Evolutionary conservation across 2,797 vertebrate genomes (phyloP).

Genomic region (Onychomys torridus): DNA sequence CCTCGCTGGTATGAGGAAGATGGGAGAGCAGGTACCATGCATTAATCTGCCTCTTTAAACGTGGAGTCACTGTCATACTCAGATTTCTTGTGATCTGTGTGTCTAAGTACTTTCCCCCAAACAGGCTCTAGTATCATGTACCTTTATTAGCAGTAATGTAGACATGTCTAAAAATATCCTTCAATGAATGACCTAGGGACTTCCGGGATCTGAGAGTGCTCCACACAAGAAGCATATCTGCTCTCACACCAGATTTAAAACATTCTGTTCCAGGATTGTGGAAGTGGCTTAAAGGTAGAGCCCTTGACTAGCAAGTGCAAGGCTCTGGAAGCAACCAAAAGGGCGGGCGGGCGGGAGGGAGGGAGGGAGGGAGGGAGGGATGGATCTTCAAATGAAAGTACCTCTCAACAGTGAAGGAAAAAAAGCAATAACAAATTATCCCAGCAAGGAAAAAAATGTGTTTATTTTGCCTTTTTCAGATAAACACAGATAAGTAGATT

Average conservation of each 20-base stretch:
- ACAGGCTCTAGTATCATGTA: too few species aligned
- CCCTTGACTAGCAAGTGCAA: neutral
- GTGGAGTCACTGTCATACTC: neutral
- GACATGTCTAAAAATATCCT: neutral
- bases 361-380: neutral
- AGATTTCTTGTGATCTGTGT: neutral
- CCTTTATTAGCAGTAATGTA: neutral
- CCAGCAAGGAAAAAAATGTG: neutral
- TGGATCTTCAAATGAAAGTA: neutral
- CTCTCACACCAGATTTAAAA: neutral
- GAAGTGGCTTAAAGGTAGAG: neutral
- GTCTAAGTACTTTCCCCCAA: neutral
- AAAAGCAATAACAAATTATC: neutral
- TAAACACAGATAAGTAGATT: neutral
- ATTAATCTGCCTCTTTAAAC: neutral
- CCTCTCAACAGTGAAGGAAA: neutral
- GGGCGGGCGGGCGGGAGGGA: too few species aligned
- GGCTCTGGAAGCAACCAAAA: neutral
- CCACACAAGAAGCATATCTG: neutral
- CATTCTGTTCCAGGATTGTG: neutral
- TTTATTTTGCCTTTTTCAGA: neutral
- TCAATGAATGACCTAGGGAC: neutral
- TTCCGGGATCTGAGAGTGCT: neutral
- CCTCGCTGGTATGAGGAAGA: neutral
- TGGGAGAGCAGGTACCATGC: too few species aligned